Base-by-base conservation (phyloP, 2,797 vertebrate genomes). In the Argya squamiceps region DNA sequence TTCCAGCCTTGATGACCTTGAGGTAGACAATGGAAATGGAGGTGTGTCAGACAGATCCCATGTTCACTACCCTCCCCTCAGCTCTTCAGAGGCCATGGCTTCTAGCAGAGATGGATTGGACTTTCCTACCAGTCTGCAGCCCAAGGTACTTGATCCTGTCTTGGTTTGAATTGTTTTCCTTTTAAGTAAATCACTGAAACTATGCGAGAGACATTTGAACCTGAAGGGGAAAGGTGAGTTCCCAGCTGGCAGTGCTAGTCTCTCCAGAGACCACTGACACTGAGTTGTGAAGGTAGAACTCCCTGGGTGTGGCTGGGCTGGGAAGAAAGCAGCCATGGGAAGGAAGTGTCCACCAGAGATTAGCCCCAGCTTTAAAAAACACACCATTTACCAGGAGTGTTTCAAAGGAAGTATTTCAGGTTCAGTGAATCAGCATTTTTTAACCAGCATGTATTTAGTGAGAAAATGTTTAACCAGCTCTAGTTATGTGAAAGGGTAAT, bases 1-100 rank as follows among this genome's bases (percentile, higher is more conserved):
- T 94, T 99, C 99, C 44, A 99, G 98, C 92, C 98, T 99, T 0
- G 99, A 99, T 91, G 98, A 99, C 92, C 97, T 99, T 97, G 99
- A 99, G 88, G 96, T 99, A 20, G 98, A 99, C 91, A 98, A 97
- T 2, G 98, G 99, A 92, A 98, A 98, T 30, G 98, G 98, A 74
- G 76, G 64, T 11, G 95, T 96, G 50, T 95, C 88, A 0, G 96
- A 98, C 36, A 97, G 94, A 94, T 95, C 97, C 14, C 95, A 58
- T 26, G 15, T 55, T 47, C 97, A 77, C 80, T 98, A 87, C 41
- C 68, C 95, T 50, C 94, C 98, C 22, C 96, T 95, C 5, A 84
- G 95, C 68, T 96, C 97, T 55, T 93, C 96, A 19, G 85, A 88
- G 27, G 63, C 85, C 12, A 82, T 95, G 91, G 64, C 94, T 67